phyloP scores from a whole-genome alignment of 2,113 vertebrate genomes.

The Stigmatopora nigra region DNA sequence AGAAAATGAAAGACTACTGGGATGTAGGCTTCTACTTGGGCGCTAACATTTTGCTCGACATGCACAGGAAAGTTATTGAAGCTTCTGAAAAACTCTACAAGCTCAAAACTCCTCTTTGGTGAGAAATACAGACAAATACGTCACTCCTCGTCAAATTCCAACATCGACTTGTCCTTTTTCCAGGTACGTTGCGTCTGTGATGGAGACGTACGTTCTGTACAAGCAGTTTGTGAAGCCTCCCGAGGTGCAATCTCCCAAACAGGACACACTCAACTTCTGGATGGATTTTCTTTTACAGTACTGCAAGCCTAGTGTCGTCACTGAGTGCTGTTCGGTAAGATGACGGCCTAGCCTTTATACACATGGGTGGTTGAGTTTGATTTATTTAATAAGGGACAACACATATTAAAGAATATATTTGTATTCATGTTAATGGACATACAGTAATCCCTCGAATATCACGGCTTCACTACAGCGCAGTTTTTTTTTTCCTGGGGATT shows the following conservation, averaged over 20 bases:
- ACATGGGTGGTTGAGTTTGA: slow-evolving; percentile 13
- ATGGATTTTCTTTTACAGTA: slow-evolving; percentile 77
- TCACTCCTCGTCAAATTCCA: background rate
- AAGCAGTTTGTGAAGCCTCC: slow-evolving; percentile 71
- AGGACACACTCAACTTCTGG: slow-evolving; percentile 78
- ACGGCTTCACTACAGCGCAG: no score
- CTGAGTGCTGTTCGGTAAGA: slow-evolving; percentile 72
- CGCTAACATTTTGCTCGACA: slow-evolving; percentile 77
- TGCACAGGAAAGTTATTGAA: slow-evolving; percentile 76
- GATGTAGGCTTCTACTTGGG: slow-evolving; percentile 89
- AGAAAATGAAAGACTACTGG: slow-evolving; percentile 89
- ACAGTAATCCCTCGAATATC: no score
- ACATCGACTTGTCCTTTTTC: background rate
- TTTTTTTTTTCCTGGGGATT: no score
- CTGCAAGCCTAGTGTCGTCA: slow-evolving; percentile 69
- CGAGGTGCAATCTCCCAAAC: slow-evolving; percentile 56
- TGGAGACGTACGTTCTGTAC: slow-evolving; percentile 86
- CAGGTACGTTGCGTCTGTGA: slow-evolving; percentile 83
- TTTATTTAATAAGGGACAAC: no score
- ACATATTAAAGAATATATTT: no score
- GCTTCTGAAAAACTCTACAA: slow-evolving; percentile 85
- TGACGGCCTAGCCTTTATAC: background rate
- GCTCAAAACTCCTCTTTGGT: slow-evolving; percentile 84
- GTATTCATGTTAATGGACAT: no score
- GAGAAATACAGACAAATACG: slow-evolving; percentile 25